Conservation (phyloP, 2,113 vertebrate genomes). For the Brachionichthys hirsutus region DNA sequence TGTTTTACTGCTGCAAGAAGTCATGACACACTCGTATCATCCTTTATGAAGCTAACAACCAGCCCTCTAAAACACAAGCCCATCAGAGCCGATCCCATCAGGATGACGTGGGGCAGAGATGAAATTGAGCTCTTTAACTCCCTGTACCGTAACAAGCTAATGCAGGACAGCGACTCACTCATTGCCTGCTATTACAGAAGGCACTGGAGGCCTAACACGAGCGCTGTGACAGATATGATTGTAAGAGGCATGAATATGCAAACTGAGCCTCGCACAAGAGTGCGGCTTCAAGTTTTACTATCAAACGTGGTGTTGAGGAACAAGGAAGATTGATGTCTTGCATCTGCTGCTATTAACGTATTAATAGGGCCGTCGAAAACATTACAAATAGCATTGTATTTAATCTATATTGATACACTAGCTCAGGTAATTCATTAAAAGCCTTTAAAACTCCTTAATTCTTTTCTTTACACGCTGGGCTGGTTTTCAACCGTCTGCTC, state of each 20-base stretch:
- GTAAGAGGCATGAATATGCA: slow-evolving; percentile 43
- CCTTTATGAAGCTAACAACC: slow-evolving; percentile 55
- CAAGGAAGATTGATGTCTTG: slow-evolving; percentile 68
- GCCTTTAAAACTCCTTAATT: slow-evolving; percentile 64
- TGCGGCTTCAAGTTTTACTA: slow-evolving; percentile 7
- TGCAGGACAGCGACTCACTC: slow-evolving; percentile 66
- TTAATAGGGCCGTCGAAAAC: slow-evolving; percentile 71
- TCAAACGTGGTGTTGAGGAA: slow-evolving; percentile 17
- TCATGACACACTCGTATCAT: slow-evolving; percentile 55
- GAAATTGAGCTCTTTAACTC: slow-evolving; percentile 65
- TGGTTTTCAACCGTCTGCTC: slow-evolving; percentile 75
- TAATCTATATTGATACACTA: slow-evolving; percentile 66
- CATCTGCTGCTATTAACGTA: slow-evolving; percentile 67
- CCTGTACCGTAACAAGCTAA: slow-evolving; percentile 68
- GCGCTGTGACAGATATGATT: slow-evolving; percentile 47
- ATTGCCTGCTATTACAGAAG: slow-evolving; percentile 61
- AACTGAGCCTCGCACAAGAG: neutral
- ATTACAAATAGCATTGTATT: slow-evolving; percentile 62
- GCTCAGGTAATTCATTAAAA: slow-evolving; percentile 71
- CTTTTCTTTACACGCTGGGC: slow-evolving; percentile 52
- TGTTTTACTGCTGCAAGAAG: slow-evolving; percentile 56
- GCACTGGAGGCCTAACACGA: slow-evolving; percentile 46
- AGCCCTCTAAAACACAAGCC: slow-evolving; percentile 46
- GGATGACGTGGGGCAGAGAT: slow-evolving; percentile 53
- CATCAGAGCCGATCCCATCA: slow-evolving; percentile 60